phyloP scores from a whole-genome alignment of 2,113 vertebrate genomes.

The Equus przewalskii region DNA sequence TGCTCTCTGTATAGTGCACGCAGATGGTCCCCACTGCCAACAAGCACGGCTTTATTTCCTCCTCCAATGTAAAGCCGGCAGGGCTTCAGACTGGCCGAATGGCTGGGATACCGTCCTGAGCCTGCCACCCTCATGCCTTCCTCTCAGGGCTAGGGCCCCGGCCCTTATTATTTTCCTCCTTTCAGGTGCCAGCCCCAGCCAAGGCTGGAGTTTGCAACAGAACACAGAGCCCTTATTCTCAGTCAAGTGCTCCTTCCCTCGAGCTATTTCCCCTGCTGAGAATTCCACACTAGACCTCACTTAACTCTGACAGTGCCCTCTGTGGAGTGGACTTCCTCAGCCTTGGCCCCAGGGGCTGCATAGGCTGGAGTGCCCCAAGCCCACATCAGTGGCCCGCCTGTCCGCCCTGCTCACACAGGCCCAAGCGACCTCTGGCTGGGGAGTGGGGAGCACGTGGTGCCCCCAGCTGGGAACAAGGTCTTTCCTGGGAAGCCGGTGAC shows the following conservation, averaged over 20 bases:
- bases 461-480: not conserved
- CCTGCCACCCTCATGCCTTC: slow-evolving; percentile 53
- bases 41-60: slow-evolving; percentile 70
- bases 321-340: slow-evolving; percentile 66
- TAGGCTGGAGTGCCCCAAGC: slow-evolving; percentile 49
- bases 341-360: slow-evolving; percentile 56
- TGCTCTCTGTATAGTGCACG: slow-evolving; percentile 53
- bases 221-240: slow-evolving; percentile 78
- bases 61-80: slow-evolving; percentile 56
- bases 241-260: slow-evolving; percentile 72
- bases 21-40: slow-evolving; percentile 67
- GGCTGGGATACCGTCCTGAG: slow-evolving; percentile 15
- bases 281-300: slow-evolving; percentile 78
- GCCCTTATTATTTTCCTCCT: slow-evolving; percentile 62
- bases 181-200: slow-evolving; percentile 72
- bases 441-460: not conserved
- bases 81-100: slow-evolving; percentile 11
- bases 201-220: slow-evolving; percentile 62
- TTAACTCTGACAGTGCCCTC: slow-evolving; percentile 63
- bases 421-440: not conserved
- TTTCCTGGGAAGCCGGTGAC: not conserved
- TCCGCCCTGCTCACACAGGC: not conserved
- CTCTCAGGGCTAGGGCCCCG: slow-evolving; percentile 14
- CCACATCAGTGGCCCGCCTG: slow-evolving; percentile 71
- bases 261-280: slow-evolving; percentile 67